phyloP scores from a whole-genome alignment of 2,797 vertebrate genomes.

The Urocyon cinereoargenteus region DNA sequence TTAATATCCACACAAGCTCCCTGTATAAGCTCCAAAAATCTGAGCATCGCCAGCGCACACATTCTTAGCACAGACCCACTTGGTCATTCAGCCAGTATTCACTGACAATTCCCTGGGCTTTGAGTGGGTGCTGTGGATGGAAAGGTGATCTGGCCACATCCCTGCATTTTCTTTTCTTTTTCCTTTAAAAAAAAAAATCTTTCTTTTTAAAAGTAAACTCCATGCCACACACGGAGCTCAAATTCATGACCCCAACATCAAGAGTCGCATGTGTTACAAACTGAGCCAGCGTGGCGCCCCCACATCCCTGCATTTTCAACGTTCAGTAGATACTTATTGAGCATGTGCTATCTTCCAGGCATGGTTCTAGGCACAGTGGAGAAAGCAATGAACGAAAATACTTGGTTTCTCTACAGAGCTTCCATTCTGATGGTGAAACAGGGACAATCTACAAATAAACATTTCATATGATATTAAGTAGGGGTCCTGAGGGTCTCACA shows the following conservation, averaged over 20 bases:
- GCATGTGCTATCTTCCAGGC: neutral
- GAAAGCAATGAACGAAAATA: neutral
- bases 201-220: neutral
- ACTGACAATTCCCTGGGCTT: neutral
- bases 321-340: neutral
- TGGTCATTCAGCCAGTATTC: neutral
- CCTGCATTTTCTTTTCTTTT: neutral
- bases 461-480: neutral
- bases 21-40: neutral
- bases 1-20: neutral
- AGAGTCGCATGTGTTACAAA: neutral
- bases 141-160: neutral
- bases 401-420: neutral
- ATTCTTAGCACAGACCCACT: neutral
- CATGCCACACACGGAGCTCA: neutral
- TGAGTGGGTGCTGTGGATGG: neutral
- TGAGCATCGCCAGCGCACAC: neutral
- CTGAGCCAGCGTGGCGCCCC: neutral
- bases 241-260: neutral
- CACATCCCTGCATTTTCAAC: neutral
- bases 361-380: neutral
- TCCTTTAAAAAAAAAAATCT: neutral
- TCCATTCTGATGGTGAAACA: neutral
- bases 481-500: neutral
- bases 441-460: neutral